These are phyloP conservation scores for Ceratina japonica DNA, from an alignment of 1,140 invertebrate genomes.

Conservation along the genomic window DNA sequence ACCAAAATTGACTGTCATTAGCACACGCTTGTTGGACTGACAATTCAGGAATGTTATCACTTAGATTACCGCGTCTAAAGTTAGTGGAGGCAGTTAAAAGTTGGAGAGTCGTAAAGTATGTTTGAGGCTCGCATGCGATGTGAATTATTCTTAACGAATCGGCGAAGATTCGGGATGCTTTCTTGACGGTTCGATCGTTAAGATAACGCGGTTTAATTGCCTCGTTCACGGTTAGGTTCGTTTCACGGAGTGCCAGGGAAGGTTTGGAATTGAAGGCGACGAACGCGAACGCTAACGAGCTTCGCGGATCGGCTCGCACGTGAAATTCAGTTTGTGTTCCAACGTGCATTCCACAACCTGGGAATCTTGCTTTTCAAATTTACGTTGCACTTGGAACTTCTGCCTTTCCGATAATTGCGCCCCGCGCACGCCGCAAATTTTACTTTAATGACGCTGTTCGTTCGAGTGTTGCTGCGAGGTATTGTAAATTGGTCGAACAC, in stretches of 20 bases:
- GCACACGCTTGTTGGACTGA: conserved; percentile 36
- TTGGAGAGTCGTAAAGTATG: conserved; percentile 51
- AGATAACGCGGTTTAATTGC: conserved; percentile 40
- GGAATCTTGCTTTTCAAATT: neutral
- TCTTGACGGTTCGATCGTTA: conserved; percentile 22
- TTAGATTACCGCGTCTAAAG: conserved; percentile 40
- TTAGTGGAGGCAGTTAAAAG: conserved; percentile 58
- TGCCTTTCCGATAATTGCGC: neutral
- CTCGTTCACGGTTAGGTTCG: conserved; percentile 1
- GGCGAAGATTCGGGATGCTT: conserved; percentile 26
- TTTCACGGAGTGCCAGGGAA: neutral
- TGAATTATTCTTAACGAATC: conserved; percentile 55
- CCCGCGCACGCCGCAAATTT: too few relatives aligned
- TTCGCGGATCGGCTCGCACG: neutral
- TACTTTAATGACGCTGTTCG: too few relatives aligned
- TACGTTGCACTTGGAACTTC: neutral
- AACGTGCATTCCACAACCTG: neutral
- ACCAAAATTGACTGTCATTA: conserved; percentile 29
- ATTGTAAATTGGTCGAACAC: too few relatives aligned
- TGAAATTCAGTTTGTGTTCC: neutral
- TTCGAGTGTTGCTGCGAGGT: too few relatives aligned
- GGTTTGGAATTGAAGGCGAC: conserved; percentile 19
- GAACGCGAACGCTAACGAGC: conserved; percentile 18
- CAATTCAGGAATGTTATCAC: conserved; percentile 51
- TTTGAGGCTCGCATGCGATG: conserved; percentile 32